Evolutionary conservation across 2,113 vertebrate genomes (phyloP), one percentile per base, ranked within the genome.

Genomic region (Pelobates fuscus): DNA sequence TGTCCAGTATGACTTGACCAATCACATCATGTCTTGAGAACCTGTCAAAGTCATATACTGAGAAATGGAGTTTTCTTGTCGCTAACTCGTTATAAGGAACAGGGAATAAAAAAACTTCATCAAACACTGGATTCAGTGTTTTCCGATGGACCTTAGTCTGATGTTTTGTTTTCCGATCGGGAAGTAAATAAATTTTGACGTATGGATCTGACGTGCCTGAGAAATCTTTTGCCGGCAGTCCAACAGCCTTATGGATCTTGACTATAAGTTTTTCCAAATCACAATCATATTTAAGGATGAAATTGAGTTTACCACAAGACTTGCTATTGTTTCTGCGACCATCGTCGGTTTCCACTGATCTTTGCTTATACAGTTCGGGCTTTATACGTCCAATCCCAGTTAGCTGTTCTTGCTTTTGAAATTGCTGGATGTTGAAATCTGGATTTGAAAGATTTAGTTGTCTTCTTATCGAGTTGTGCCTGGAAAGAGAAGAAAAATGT

Each of bases 61-160:
- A 98, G 90, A 99, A 99, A 90, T 99, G 97, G 74, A 99, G 94
- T 85, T 98, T 98, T 43, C 97, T 91, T 2, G 92, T 87, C 26
- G 88, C 94, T 82, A 99, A 94, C 83, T 98, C 96, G 77, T 94
- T 95, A 86, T 99, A 99, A 0, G 94, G 94, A 81, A 99, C 96
- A 3, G 91, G 89, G 86, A 99, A 99, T 88, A 98, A 92, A 94
- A 99, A 99, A 88, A 98, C 95, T 83, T 99, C 97, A 82, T 99
- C 94, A 81, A 99, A 99, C 26, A 99, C 91, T 0, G 97, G 97
- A 87, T 99, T 98, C 63, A 99, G 86, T 27, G 96, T 99, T 86
- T 99, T 99, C 82, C 97, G 93, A 80, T 99, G 97, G 77, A 99
- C 97, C 89, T 99, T 99, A 86, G 97, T 99, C 92, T 99, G 97